Evolutionary conservation across 2,888 invertebrate genomes (phyloP).

Genomic region (Tetrapedia diversipes): DNA sequence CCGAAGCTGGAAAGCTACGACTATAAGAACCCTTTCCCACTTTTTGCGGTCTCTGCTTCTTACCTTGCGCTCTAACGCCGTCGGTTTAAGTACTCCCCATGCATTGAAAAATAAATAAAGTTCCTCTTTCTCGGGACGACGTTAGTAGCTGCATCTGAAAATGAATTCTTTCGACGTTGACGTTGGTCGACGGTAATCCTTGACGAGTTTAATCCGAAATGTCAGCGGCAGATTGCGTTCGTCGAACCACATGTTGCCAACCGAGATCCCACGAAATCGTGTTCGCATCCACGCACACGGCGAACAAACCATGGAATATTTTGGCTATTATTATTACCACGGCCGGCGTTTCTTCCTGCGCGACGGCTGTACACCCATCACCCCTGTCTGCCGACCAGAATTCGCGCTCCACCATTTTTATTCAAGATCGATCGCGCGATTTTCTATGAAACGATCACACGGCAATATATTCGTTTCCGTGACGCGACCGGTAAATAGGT

Average conservation of each 20-base stretch:
- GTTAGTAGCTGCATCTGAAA: neutral
- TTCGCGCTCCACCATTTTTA: conserved; percentile 25
- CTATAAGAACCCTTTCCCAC: conserved; percentile 77
- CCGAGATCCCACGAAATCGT: conserved; percentile 55
- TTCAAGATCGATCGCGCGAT: conserved; percentile 37
- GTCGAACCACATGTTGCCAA: conserved; percentile 75
- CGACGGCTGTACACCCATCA: conserved; percentile 59
- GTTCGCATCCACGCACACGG: conserved; percentile 47
- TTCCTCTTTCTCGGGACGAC: neutral
- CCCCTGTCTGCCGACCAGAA: conserved; percentile 11
- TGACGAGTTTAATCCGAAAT: conserved; percentile 67
- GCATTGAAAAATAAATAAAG: neutral
- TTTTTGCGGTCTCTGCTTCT: conserved; percentile 44
- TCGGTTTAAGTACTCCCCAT: conserved; percentile 8
- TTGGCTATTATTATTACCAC: conserved; percentile 59
- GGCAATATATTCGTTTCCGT: neutral
- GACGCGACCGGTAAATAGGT: neutral
- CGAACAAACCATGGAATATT: conserved; percentile 62
- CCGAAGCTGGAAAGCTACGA: conserved; percentile 72
- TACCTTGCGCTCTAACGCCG: conserved; percentile 24
- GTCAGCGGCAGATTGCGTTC: conserved; percentile 77
- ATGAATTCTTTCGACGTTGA: conserved; percentile 14
- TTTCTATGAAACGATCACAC: conserved; percentile 13
- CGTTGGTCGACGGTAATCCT: conserved; percentile 59
- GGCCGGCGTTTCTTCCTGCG: conserved; percentile 41